Evolutionary conservation across 2,888 invertebrate genomes (phyloP).

Genomic region (Auanema sp.): DNA sequence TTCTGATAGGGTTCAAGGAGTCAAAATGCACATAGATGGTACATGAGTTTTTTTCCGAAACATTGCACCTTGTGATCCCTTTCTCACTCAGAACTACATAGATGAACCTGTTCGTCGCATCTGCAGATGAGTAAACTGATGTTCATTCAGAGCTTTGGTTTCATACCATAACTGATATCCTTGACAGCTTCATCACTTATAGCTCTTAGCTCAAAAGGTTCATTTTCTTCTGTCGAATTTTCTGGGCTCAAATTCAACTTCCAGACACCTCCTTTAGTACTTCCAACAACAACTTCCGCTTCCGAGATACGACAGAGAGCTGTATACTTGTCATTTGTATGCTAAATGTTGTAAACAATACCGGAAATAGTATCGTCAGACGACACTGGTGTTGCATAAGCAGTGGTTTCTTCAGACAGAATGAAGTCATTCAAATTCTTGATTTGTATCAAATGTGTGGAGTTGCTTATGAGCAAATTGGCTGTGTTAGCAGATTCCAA

Average conservation of each 20-base stretch:
- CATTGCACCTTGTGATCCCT: conserved; percentile 27
- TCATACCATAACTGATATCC: background rate
- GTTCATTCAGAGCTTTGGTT: background rate
- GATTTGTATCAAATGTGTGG: conserved; percentile 42
- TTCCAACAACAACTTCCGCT: conserved; percentile 31
- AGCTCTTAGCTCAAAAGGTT: conserved; percentile 3
- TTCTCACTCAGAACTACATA: conserved; percentile 41
- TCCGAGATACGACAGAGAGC: conserved; percentile 14
- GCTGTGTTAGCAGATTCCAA: conserved; percentile 19
- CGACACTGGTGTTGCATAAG: conserved; percentile 42
- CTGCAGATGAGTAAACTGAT: conserved; percentile 14
- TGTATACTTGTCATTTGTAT: conserved; percentile 1
- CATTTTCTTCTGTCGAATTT: conserved; percentile 12
- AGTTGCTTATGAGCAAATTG: conserved; percentile 51
- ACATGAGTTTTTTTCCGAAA: conserved; percentile 26
- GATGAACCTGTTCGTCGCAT: conserved; percentile 31
- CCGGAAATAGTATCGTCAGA: conserved; percentile 47
- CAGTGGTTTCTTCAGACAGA: conserved; percentile 41
- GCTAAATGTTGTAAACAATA: conserved; percentile 13
- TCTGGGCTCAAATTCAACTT: conserved; percentile 15
- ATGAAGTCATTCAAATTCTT: conserved; percentile 49
- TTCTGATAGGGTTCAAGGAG: conserved; percentile 40
- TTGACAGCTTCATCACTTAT: conserved; percentile 10
- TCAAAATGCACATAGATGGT: conserved; percentile 28
- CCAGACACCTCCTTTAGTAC: conserved; percentile 34